Evolutionary conservation across 2,113 vertebrate genomes (phyloP), one percentile per base, ranked within the genome.

Genomic region (Anas platyrhynchos): DNA sequence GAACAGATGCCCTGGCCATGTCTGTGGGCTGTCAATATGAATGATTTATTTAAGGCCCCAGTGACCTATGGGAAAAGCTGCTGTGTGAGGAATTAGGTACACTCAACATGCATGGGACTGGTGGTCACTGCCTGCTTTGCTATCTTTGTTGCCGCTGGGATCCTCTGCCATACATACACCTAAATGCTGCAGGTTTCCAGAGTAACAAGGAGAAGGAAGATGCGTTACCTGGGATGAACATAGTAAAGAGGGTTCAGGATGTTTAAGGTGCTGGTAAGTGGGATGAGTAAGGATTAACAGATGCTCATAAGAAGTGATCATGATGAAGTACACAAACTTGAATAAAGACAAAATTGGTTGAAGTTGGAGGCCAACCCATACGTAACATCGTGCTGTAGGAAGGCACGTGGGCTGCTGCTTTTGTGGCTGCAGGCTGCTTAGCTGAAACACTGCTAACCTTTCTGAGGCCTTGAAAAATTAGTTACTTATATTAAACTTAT

Each of bases 401-500:
- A 48, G 27, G 15, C 34, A 22, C 18, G n/a, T 38, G 0, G 11
- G 41, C 3, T 0, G 2, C 48, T 77, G 32, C 14, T n/a, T 59
- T 62, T 83, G 44, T 89, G 86, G 31, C 58, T 80, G 9, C 22
- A 38, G 43, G 38, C 54, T 86, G 61, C 43, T 86, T 56, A 69
- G 15, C 27, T 85, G 77, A 91, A 96, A 66, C 32, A 48, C 22
- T 59, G 23, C 20, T 54, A 75, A 87, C 43, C 3, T 82, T 68
- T 83, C 26, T 29, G 44, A 80, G 50, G 22, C 44, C 50, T 83
- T 79, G 71, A 85, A 91, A 83, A 85, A 73, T 79, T 44, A 68
- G 48, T 48, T 65, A 54, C 34, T 75, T 65, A 15, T 61, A 72
- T 91, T 83, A 77, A 93, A 82, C 31, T 79, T 68, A 62, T 11